A percentile compares a stretch with the other conserved stretches of the same genome.
Conservation (phyloP, 2,888 invertebrate species). For the Apamea sordens region DNA sequence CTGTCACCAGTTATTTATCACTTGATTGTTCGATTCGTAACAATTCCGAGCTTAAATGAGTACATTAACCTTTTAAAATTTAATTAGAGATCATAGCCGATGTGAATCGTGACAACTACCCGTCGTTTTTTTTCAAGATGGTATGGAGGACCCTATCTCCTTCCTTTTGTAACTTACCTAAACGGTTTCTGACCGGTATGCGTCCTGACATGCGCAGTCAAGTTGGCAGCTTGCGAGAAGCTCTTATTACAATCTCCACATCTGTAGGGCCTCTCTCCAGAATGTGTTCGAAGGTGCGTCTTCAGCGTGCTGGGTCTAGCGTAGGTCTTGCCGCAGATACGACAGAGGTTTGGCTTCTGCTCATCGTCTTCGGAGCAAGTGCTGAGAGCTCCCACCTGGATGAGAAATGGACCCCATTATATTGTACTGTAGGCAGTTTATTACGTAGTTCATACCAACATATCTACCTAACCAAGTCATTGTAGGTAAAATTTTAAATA, state of each 20-base stretch:
- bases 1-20: too few species aligned
- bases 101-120: too few species aligned
- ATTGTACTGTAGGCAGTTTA: too few species aligned
- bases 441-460: too few species aligned
- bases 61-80: too few species aligned
- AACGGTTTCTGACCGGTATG: conserved; percentile 99
- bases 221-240: conserved; percentile 99
- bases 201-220: conserved; percentile 98
- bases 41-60: too few species aligned
- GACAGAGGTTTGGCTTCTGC: conserved; percentile 96
- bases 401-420: too few species aligned
- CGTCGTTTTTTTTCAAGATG: background rate
- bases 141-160: background rate
- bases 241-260: conserved; percentile 99
- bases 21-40: too few species aligned
- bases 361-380: conserved; percentile 93
- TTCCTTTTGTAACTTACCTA: conserved; percentile 76
- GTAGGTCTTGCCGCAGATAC: conserved; percentile 99
- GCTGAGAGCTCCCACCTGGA: conserved; percentile 87
- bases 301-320: conserved; percentile 99
- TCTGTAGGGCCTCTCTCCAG: conserved; percentile 97
- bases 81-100: too few species aligned
- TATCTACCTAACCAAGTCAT: too few species aligned
- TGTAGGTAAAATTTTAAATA: too few species aligned
- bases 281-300: conserved; percentile 98